phyloP scores from a whole-genome alignment of 2,888 invertebrate genomes.

The Stramonita haemastoma region DNA sequence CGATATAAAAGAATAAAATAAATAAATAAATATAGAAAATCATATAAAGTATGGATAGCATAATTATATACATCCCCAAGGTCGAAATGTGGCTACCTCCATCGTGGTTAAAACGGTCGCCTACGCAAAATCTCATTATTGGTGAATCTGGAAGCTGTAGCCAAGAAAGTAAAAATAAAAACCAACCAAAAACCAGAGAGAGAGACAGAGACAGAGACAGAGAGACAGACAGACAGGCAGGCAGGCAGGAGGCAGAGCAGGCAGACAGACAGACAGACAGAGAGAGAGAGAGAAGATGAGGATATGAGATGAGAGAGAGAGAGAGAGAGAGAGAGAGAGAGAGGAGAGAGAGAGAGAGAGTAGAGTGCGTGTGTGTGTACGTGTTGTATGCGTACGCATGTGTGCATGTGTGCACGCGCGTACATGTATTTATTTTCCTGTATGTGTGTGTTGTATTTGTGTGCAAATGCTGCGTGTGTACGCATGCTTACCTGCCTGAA shows the following conservation, averaged over 20 bases:
- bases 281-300: slow-evolving; percentile 20
- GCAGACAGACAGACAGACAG: slow-evolving; percentile 5
- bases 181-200: neutral
- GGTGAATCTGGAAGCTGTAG: neutral
- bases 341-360: too few relatives aligned
- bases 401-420: neutral
- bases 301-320: neutral
- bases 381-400: neutral
- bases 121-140: too few relatives aligned
- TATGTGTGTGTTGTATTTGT: neutral
- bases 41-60: too few relatives aligned
- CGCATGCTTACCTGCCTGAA: neutral
- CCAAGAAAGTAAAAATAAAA: neutral
- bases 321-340: neutral
- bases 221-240: slow-evolving; percentile 5
- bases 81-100: too few relatives aligned
- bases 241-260: neutral
- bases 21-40: too few relatives aligned
- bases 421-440: neutral
- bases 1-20: too few relatives aligned
- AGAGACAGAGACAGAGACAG: slow-evolving; percentile 28
- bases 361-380: neutral
- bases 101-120: too few relatives aligned
- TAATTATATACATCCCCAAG: too few relatives aligned
- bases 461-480: neutral